Percentiles rank a stretch among this genome's conserved stretches.
phyloP scores from a whole-genome alignment of 2,888 invertebrate genomes.

The Microctonus aethiopoides region DNA sequence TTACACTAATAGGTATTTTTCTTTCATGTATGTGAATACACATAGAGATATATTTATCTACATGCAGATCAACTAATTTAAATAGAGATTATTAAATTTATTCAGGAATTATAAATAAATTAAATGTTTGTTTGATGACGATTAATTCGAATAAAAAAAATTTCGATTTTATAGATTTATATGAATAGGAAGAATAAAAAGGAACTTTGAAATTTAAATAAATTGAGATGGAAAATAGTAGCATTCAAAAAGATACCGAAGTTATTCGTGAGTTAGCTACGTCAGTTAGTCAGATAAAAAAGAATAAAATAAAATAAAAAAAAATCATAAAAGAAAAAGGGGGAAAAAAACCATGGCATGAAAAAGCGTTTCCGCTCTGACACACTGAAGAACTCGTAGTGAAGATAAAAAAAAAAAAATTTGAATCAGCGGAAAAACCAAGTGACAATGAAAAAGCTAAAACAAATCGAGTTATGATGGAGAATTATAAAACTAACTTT shows the following conservation, averaged over 20 bases:
- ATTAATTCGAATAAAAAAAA: background rate
- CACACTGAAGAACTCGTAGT: background rate
- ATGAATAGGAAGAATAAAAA: too few relatives aligned
- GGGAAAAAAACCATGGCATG: background rate
- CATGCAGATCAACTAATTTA: too few relatives aligned
- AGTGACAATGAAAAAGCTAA: slow-evolving; percentile 21
- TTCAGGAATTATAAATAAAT: too few relatives aligned
- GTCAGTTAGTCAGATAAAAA: slow-evolving; percentile 2
- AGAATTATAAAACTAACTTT: background rate
- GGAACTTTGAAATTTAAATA: background rate
- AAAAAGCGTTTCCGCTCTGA: background rate
- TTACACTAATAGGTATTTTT: too few relatives aligned
- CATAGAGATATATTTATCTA: too few relatives aligned
- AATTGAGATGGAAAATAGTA: slow-evolving; percentile 14
- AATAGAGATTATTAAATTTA: too few relatives aligned
- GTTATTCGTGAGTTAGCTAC: slow-evolving; percentile 9
- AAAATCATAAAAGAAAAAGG: background rate
- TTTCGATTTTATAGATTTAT: background rate
- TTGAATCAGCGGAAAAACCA: slow-evolving; percentile 53
- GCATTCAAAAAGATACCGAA: slow-evolving; percentile 33
- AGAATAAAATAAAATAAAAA: slow-evolving; percentile 4
- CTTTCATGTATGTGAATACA: too few relatives aligned
- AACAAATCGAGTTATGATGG: slow-evolving; percentile 18
- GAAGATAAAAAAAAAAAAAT: slow-evolving; percentile 41
- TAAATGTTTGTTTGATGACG: too few relatives aligned